Conservation (phyloP, 2,797 vertebrate genomes). For the Synaphobranchus kaupii region DNA sequence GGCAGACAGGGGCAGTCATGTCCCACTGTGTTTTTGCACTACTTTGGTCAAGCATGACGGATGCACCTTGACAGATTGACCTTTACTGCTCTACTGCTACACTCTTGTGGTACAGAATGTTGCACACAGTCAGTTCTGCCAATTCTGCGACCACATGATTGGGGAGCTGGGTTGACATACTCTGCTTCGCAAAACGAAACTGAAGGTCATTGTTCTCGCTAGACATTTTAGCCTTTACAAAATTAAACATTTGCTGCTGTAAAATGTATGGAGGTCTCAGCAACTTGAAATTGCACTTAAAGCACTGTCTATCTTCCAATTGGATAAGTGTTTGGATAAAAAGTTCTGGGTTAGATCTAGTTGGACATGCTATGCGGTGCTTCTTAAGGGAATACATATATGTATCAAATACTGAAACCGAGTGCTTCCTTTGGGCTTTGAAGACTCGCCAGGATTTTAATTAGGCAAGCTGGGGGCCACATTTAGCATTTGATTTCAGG, state of each 20-base stretch:
- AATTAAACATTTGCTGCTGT: background rate
- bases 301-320: background rate
- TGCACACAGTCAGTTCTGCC: background rate
- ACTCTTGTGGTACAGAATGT: too few relatives aligned
- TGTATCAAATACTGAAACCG: background rate
- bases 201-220: background rate
- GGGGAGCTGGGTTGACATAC: background rate
- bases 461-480: background rate
- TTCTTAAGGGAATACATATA: background rate
- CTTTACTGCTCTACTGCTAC: background rate
- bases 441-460: background rate
- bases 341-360: background rate
- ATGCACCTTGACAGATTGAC: background rate
- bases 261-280: background rate
- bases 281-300: background rate
- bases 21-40: background rate
- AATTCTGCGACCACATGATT: background rate
- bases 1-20: background rate
- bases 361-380: background rate
- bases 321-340: too few relatives aligned
- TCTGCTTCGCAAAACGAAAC: background rate
- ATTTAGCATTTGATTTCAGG: background rate
- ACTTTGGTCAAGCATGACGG: background rate
- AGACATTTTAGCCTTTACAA: background rate
- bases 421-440: background rate